Evolutionary conservation across 2,888 invertebrate genomes (phyloP).

Genomic region (Orthosia gracilis): DNA sequence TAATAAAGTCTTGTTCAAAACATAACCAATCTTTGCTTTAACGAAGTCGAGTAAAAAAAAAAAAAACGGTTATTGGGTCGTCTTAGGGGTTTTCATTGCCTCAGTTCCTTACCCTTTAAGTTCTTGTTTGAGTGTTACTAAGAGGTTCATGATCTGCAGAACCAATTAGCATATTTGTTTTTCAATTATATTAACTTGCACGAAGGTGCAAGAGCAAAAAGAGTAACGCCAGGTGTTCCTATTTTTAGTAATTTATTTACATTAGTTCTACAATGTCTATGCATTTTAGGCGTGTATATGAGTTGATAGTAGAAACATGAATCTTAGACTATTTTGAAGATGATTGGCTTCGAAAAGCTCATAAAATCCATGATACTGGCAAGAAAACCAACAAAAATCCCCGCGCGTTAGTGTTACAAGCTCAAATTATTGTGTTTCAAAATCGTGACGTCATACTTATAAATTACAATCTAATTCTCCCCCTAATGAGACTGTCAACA

Average conservation of each 20-base stretch:
- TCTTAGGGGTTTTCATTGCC: no score
- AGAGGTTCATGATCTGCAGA: background rate
- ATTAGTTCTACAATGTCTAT: constrained; percentile 35
- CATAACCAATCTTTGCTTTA: background rate
- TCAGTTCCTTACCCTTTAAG: background rate
- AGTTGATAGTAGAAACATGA: constrained; percentile 32
- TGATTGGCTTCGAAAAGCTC: constrained; percentile 6
- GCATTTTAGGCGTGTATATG: constrained; percentile 37
- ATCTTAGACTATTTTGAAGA: constrained; percentile 39
- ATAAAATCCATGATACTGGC: background rate
- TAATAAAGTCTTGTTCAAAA: background rate
- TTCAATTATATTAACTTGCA: constrained; percentile 7
- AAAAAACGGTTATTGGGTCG: no score
- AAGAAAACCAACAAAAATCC: background rate
- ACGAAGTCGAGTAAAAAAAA: background rate
- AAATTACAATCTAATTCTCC: constrained; percentile 62
- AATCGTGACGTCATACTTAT: constrained; percentile 62
- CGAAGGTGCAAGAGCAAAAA: background rate
- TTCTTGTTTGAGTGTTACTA: background rate
- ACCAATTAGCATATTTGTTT: constrained; percentile 4
- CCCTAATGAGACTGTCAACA: constrained; percentile 71
- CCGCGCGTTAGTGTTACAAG: constrained; percentile 13
- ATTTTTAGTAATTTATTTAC: constrained; percentile 58
- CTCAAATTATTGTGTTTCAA: constrained; percentile 65
- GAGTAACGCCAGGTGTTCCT: constrained; percentile 2